These are phyloP conservation scores for Hemithea aestivaria DNA, from an alignment of 2,888 invertebrate genomes.

Conservation along the genomic window DNA sequence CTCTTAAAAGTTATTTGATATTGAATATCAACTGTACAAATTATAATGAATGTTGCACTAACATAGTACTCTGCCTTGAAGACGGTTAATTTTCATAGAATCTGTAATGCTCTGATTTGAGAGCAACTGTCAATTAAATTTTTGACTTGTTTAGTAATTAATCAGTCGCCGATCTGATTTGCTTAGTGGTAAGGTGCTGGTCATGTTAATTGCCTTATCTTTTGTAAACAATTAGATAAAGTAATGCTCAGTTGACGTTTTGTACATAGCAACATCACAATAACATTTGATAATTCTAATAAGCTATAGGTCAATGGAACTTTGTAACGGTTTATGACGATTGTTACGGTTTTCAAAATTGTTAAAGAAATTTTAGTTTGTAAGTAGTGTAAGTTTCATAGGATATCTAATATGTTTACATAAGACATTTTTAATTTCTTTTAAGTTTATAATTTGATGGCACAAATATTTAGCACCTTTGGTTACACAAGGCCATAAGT, in stretches of 20 bases:
- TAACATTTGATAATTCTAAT: conserved; percentile 37
- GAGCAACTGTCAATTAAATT: conserved; percentile 20
- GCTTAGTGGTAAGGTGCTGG: conserved; percentile 41
- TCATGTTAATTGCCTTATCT: conserved; percentile 25
- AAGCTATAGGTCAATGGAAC: conserved; percentile 29
- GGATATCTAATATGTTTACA: conserved; percentile 43
- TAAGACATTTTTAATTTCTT: conserved; percentile 37
- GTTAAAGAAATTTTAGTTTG: conserved; percentile 42
- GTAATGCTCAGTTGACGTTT: conserved; percentile 39
- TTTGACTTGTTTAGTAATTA: conserved; percentile 6
- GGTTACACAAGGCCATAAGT: too few relatives aligned
- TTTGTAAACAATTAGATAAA: conserved; percentile 10
- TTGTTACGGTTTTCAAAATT: conserved; percentile 56
- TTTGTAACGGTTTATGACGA: conserved; percentile 54
- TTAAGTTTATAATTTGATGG: conserved; percentile 29
- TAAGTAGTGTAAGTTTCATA: conserved; percentile 44
- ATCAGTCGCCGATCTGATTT: conserved; percentile 42
- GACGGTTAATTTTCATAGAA: too few relatives aligned
- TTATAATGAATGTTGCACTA: too few relatives aligned
- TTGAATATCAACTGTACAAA: background rate
- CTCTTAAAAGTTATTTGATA: background rate
- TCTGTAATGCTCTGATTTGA: background rate
- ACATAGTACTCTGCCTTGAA: too few relatives aligned
- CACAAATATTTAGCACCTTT: too few relatives aligned
- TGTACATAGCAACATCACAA: conserved; percentile 71